phyloP scores from a whole-genome alignment of 53 echinoderm and acorn worm species.

The Astropecten irregularis region DNA sequence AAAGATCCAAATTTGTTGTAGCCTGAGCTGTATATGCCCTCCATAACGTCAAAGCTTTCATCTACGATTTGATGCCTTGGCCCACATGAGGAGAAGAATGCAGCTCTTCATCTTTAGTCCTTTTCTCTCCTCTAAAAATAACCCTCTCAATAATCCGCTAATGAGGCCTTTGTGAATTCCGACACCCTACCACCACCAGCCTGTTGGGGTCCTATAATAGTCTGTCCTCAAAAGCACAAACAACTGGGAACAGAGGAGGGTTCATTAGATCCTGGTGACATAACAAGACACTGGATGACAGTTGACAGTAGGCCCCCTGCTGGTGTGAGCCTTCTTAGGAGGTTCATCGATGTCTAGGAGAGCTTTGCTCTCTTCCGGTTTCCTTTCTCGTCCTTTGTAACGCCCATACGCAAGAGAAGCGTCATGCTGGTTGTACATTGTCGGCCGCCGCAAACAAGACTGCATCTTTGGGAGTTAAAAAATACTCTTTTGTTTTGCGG shows the following conservation, averaged over 20 bases:
- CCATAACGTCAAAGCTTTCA: no score
- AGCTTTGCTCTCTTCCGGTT: neutral
- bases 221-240: neutral
- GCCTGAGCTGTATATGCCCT: no score
- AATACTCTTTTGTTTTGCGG: neutral
- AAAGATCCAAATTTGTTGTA: no score
- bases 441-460: neutral
- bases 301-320: neutral
- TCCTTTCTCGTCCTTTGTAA: neutral
- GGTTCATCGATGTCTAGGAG: neutral
- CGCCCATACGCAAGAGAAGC: neutral
- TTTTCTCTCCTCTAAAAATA: neutral
- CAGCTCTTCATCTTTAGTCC: no score
- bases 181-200: no score
- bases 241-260: neutral
- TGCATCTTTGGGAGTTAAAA: no score
- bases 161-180: slow-evolving; percentile 3
- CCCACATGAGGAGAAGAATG: no score
- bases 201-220: neutral
- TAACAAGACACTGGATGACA: neutral
- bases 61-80: no score
- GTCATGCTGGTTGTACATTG: neutral
- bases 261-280: slow-evolving; percentile 14
- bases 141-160: slow-evolving; percentile 21
- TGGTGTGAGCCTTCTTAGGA: neutral